Base-by-base conservation (phyloP, 2,888 invertebrate genomes). In the Leptinotarsa tumamoca region DNA sequence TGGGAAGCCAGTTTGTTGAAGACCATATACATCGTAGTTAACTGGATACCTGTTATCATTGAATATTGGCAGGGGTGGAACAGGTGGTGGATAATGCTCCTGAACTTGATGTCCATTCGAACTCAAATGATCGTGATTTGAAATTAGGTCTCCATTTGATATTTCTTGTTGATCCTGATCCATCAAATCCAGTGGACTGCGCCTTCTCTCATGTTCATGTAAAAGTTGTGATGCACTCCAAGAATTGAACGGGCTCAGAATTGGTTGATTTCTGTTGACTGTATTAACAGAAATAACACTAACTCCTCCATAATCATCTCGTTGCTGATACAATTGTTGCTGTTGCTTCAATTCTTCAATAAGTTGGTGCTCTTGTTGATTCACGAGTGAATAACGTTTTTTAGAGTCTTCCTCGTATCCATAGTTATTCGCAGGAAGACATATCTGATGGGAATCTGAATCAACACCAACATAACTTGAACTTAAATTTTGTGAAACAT, bases 191-290 rank as follows among this genome's bases (percentile, higher is more conserved):
- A 89, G 85, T 0, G 91, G 91, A 80, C 90, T 91, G 77, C 90
- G 90, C 33, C 91, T 85, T 68, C 90, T 91, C 82, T 92, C 91
- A 82, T 92, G 91, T 81, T 91, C 91, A 79, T 90, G 90, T 1
- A 92, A 85, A 15, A 92, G 85, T 80, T 92, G 91, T 4, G 91
- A 90, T 3, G 92, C 92, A 43, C 90, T 91, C 92, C 92, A 92
- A 1, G 90, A 91, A 81, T 91, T 91, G 82, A 89, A 91, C 0
- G 91, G 91, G 79, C 90, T 90, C 51, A 91, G 84, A 13, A 78
- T 90, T 85, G 79, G 85, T 1, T 88, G 89, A 58, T 86, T 87
- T 52, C 90, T 82, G 54, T 88, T 88, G 17, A 90, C 84, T 1
- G 88, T 89, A 69, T 88, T 88, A 75, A 86, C 89, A 74, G 88